These are phyloP conservation scores for Lasioglossum calceatum DNA, from an alignment of 2,888 invertebrate species.

Conservation along the genomic window DNA sequence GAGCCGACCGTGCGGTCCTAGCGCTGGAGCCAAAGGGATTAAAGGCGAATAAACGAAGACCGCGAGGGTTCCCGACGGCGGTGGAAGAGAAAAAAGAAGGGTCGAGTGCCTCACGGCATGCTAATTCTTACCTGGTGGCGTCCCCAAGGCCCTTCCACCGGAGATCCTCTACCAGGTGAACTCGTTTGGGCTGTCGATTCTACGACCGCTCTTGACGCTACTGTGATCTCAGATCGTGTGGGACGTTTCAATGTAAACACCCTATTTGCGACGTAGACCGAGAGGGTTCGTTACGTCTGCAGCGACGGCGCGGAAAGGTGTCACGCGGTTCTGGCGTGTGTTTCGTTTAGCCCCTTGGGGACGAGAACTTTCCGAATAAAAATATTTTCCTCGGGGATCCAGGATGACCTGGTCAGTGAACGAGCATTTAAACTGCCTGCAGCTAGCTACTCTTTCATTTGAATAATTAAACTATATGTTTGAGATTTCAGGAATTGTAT, in stretches of 20 bases:
- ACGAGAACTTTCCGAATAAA: background rate
- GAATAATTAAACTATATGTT: background rate
- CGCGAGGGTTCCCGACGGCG: conserved; percentile 55
- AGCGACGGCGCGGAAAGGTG: background rate
- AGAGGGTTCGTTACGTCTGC: background rate
- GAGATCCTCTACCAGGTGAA: conserved; percentile 34
- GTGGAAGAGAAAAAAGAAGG: conserved; percentile 29
- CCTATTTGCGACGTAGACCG: background rate
- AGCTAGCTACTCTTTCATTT: background rate
- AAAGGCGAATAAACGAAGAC: conserved; percentile 76
- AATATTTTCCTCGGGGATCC: background rate
- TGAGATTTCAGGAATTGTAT: background rate
- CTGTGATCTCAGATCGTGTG: conserved; percentile 11
- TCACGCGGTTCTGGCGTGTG: background rate
- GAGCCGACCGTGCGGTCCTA: conserved; percentile 58
- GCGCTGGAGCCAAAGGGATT: conserved; percentile 77
- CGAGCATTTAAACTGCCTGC: too few relatives aligned
- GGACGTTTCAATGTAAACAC: conserved; percentile 19
- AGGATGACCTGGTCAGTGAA: background rate
- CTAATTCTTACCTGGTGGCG: conserved; percentile 71
- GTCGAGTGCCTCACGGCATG: conserved; percentile 67
- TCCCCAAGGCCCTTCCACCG: conserved; percentile 47
- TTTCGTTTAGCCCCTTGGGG: background rate
- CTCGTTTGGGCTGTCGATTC: conserved; percentile 31
- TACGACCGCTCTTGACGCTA: conserved; percentile 7